A percentile compares a stretch with the other conserved stretches of the same genome.
Evolutionary conservation across 2,113 vertebrate genomes (phyloP).

Genomic region (Silurus asotus): DNA sequence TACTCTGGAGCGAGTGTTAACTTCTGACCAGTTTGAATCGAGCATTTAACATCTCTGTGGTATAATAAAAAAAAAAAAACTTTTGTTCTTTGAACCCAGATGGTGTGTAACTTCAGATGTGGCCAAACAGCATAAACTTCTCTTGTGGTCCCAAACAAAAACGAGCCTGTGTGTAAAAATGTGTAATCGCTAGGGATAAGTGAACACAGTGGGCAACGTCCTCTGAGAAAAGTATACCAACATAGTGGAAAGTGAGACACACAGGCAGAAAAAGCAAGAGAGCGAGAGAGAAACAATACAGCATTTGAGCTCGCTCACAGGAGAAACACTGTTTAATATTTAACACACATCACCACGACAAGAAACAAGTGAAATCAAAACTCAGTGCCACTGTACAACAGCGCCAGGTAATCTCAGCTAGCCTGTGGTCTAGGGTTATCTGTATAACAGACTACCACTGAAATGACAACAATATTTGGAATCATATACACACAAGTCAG

Average conservation of each 20-base stretch:
- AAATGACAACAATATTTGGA: slow-evolving; percentile 1
- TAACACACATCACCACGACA: slow-evolving; percentile 45
- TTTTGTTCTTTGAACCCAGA: background rate
- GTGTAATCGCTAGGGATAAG: slow-evolving; percentile 19
- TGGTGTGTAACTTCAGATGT: background rate
- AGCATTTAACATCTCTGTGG: background rate
- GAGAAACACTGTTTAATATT: slow-evolving; percentile 48
- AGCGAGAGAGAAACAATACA: slow-evolving; percentile 34
- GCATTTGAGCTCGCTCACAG: slow-evolving; percentile 15
- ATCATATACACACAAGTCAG: background rate
- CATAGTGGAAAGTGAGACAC: slow-evolving; percentile 17
- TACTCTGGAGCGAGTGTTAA: background rate
- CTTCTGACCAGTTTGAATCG: background rate
- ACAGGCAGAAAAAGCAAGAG: background rate
- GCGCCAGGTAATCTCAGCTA: slow-evolving; percentile 22
- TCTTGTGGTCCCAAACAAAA: slow-evolving; percentile 14
- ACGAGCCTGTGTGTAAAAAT: background rate
- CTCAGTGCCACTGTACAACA: slow-evolving; percentile 17
- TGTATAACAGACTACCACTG: slow-evolving; percentile 13
- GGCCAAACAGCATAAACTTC: background rate
- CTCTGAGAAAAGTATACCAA: slow-evolving; percentile 43
- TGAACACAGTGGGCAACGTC: background rate
- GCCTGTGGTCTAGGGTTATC: slow-evolving; percentile 5
- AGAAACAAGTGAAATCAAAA: slow-evolving; percentile 19
- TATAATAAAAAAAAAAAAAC: too few species aligned